Base-by-base conservation (phyloP, 2,888 invertebrate genomes). In the Scaptomyza reducta region DNA sequence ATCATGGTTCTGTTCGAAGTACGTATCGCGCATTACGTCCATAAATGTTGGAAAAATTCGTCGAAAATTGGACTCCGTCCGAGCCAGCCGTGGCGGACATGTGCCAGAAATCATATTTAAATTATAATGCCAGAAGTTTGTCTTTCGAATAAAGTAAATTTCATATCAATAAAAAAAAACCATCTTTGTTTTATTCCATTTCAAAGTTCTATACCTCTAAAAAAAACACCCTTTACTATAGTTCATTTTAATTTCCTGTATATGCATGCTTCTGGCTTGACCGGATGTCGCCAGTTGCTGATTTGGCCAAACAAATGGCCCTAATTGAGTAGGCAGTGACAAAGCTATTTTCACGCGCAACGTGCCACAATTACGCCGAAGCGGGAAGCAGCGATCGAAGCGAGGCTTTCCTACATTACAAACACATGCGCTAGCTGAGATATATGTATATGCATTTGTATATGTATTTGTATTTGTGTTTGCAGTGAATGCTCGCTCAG, bases 281-380 rank as follows among this genome's bases (percentile, higher is more conserved):
- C 13, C 27, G 9, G 29, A 41, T 29, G 56, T 33, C 16, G 33
- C 9, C 41, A 41, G 18, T 42, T 9, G 42, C n/a, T 27, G 33
- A 16, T 38, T 29, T 25, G 33, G 33, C 13, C 41, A 56, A 56
- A 61, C 47, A 63, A 59, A 63, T 61, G 25, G 56, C 33, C n/a
- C 50, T 66, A 70, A 64, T 70, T 69, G 56, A 33, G 44, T 44
- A 55, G 47, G 29, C 65, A 68, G 45, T 69, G 86, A 70, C 68
- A 69, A 54, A 57, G 64, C 75, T 50, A 76, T 63, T 72, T 85
- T 76, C 74, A 81, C 72, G 67, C 66, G 58, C 84, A 80, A 83
- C 75, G 84, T 83, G 82, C 74, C 78, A 71, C 87, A 77, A 81
- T 79, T 74, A 71, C 47, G 59, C 44, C 38, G 9, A 14, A 16